Evolutionary conservation across 1,140 invertebrate species (phyloP), one percentile per base, ranked within the genome.

Genomic region (Drosophila mayri): DNA sequence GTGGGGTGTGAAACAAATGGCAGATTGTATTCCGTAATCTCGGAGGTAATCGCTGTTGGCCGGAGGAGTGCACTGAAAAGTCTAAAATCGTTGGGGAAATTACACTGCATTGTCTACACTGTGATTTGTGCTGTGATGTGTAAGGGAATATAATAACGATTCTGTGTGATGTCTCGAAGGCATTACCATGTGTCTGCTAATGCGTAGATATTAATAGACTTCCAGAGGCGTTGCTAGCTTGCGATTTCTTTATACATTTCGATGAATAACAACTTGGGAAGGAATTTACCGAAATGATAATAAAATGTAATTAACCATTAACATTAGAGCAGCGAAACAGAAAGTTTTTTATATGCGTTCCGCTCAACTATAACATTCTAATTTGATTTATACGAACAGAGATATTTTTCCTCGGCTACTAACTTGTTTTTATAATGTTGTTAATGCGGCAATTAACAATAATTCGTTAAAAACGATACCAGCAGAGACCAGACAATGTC

Each of bases 401-500:
- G 9, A 49, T 50, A 30, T 41, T 49, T n/a, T 28, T 28, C n/a
- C 60, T 35, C 18, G 18, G 40, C 35, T 20, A 47, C n/a, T 44
- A 60, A 76, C 73, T 76, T 58, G 71, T 76, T 76, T 54, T 60
- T 76, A 68, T 59, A 54, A 41, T 66, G 49, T 32, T 76, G 55
- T 76, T 67, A 76, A 68, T 61, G 38, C 55, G 50, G 47, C 32
- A 76, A 76, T 76, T 76, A 76, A 76, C 73, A 76, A 55, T 68
- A 60, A 76, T 76, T 76, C 16, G 74, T 60, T 47, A 76, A 67
- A 76, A 76, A 67, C 64, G 73, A 76, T 72, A 76, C 73, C n/a
- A 47, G 11, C 20, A 38, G 3, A 28, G 22, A 50, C 28, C 28
- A 32, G n/a, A 12, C 16, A 32, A 25, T 18, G 41, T 22, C 9